These are phyloP conservation scores for Cydia strobilella DNA, from an alignment of 1,140 invertebrate genomes.

Conservation along the genomic window DNA sequence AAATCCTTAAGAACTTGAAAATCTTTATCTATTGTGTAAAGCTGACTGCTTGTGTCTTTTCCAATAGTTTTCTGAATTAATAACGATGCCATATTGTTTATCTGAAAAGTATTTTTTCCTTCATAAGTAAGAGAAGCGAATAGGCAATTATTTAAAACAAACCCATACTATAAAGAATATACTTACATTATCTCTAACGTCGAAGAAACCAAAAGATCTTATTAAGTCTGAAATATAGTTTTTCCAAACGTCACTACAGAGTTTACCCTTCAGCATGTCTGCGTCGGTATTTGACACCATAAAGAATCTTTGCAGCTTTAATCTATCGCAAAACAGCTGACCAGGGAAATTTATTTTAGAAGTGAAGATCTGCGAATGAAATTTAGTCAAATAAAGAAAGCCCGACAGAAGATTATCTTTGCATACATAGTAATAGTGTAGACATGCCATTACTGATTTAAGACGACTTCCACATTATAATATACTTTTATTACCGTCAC, in stretches of 20 bases:
- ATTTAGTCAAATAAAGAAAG: background rate
- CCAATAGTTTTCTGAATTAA: constrained; percentile 69
- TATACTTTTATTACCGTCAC: too few species aligned
- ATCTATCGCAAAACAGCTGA: constrained; percentile 76
- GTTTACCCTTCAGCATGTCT: constrained; percentile 52
- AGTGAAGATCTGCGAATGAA: constrained; percentile 62
- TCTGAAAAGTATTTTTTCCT: constrained; percentile 51
- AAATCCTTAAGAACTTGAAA: constrained; percentile 65
- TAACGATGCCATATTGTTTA: constrained; percentile 71
- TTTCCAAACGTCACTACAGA: constrained; percentile 79
- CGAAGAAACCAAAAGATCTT: constrained; percentile 76
- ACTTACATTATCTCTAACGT: constrained; percentile 78
- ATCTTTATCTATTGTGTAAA: constrained; percentile 64
- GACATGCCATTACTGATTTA: too few species aligned
- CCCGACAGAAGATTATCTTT: background rate
- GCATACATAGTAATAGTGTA: too few species aligned
- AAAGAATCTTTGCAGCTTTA: constrained; percentile 75
- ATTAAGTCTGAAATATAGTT: constrained; percentile 78
- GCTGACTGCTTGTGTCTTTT: constrained; percentile 55
- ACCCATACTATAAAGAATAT: constrained; percentile 1
- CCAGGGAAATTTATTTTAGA: constrained; percentile 61
- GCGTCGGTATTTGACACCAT: constrained; percentile 63
- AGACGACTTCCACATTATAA: too few species aligned
- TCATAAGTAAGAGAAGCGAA: constrained; percentile 1
- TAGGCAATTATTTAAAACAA: constrained; percentile 31